These are phyloP conservation scores for Ormia ochracea DNA, from an alignment of 2,888 invertebrate genomes.

Conservation along the genomic window DNA sequence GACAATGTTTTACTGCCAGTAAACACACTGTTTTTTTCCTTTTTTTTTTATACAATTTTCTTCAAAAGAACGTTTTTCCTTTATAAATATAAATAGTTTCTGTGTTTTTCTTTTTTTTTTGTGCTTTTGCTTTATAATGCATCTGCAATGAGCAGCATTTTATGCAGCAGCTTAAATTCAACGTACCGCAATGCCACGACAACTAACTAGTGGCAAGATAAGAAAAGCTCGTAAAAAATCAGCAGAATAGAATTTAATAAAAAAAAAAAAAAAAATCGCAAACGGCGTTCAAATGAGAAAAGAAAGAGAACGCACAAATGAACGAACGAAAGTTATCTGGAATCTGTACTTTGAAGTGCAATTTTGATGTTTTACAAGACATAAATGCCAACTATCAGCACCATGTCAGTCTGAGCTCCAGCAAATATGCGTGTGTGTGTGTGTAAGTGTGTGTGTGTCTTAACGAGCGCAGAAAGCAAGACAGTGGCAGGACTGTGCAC, in stretches of 20 bases:
- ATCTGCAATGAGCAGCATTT: slow-evolving; percentile 6
- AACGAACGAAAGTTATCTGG: slow-evolving; percentile 6
- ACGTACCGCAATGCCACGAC: slow-evolving; percentile 43
- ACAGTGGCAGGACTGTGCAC: neutral
- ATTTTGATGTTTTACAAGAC: slow-evolving; percentile 60
- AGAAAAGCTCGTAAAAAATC: slow-evolving; percentile 13
- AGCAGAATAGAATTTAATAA: neutral
- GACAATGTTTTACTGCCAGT: slow-evolving; percentile 65
- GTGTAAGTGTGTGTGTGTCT: slow-evolving; percentile 16
- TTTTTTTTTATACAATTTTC: neutral
- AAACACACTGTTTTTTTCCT: slow-evolving; percentile 42
- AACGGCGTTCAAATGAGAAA: slow-evolving; percentile 43
- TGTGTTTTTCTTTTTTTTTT: too few relatives aligned
- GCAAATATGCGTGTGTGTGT: slow-evolving; percentile 32
- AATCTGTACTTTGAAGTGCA: slow-evolving; percentile 41
- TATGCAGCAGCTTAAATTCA: slow-evolving; percentile 46
- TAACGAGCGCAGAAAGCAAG: slow-evolving; percentile 4
- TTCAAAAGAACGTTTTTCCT: neutral
- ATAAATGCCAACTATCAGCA: slow-evolving; percentile 60
- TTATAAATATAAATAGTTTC: slow-evolving; percentile 68
- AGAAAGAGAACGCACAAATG: slow-evolving; percentile 12
- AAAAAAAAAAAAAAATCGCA: neutral
- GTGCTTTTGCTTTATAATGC: slow-evolving; percentile 25
- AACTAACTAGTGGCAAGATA: slow-evolving; percentile 24
- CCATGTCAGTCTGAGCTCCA: slow-evolving; percentile 54